These are phyloP conservation scores for Cepaea nemoralis DNA, from an alignment of 1,140 invertebrate genomes.

Conservation along the genomic window DNA sequence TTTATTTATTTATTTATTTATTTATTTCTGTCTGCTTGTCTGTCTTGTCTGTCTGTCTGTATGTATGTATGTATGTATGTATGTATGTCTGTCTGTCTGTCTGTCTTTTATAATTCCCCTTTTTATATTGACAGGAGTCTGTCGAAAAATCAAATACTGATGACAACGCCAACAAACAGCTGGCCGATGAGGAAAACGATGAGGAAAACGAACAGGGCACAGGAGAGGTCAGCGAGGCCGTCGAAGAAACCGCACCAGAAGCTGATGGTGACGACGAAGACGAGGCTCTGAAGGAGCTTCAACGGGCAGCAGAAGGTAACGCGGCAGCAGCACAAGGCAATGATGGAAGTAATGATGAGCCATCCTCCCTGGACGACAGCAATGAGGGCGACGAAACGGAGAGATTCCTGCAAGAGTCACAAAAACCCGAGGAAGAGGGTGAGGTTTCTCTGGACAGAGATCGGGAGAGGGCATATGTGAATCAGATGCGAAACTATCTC, in stretches of 20 bases:
- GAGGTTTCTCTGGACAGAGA: background rate
- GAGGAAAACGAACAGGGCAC: conserved; percentile 5
- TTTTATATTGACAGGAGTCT: background rate
- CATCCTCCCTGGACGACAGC: too few relatives aligned
- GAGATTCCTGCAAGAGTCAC: background rate
- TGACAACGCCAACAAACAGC: background rate
- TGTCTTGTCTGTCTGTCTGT: too few relatives aligned
- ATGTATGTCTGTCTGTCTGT: too few relatives aligned
- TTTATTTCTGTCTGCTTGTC: too few relatives aligned
- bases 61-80: too few relatives aligned
- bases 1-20: too few relatives aligned
- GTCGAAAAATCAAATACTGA: background rate
- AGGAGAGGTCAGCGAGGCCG: background rate
- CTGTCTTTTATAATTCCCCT: too few relatives aligned
- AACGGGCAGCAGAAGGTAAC: background rate
- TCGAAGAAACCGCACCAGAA: background rate
- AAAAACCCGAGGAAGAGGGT: background rate
- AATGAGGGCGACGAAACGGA: background rate
- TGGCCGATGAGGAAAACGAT: conserved; percentile 1
- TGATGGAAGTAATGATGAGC: background rate
- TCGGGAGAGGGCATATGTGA: background rate
- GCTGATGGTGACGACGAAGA: background rate
- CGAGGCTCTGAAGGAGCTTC: background rate
- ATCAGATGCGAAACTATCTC: background rate
- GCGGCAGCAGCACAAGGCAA: too few relatives aligned